phyloP scores from a whole-genome alignment of 23 tunicate species.

The Oikopleura vanhoeffeni region DNA sequence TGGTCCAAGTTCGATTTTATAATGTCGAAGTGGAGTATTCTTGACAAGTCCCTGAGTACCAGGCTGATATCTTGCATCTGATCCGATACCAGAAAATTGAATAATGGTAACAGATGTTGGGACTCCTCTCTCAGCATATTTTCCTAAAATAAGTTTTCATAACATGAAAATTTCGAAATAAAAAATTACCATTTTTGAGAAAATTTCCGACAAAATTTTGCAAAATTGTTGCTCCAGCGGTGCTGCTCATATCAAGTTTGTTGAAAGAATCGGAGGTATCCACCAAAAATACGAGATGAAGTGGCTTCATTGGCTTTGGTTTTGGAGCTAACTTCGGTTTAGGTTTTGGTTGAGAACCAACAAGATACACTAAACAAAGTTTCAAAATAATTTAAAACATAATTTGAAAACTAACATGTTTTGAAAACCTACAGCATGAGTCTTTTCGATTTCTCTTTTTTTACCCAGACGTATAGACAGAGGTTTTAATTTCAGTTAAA shows the following conservation, averaged over 20 bases:
- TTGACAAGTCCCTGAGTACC: neutral
- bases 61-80: neutral
- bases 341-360: no score
- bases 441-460: no score
- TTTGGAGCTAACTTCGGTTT: no score
- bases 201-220: neutral
- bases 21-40: neutral
- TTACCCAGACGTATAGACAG: no score
- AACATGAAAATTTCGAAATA: neutral
- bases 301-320: no score
- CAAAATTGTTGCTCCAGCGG: neutral
- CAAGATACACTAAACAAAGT: no score
- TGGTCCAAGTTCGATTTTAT: neutral
- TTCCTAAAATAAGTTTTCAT: neutral
- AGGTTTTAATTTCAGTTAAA: no score
- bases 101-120: neutral
- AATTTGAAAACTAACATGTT: no score
- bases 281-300: neutral
- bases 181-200: neutral
- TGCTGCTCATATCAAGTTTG: neutral
- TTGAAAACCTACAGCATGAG: no score
- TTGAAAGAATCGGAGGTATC: neutral
- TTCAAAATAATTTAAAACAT: no score
- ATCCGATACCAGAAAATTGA: neutral
- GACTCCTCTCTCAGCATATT: neutral